Conservation (phyloP, 92 coral and sea anemone species). For the Umimayanthus kanabou region DNA sequence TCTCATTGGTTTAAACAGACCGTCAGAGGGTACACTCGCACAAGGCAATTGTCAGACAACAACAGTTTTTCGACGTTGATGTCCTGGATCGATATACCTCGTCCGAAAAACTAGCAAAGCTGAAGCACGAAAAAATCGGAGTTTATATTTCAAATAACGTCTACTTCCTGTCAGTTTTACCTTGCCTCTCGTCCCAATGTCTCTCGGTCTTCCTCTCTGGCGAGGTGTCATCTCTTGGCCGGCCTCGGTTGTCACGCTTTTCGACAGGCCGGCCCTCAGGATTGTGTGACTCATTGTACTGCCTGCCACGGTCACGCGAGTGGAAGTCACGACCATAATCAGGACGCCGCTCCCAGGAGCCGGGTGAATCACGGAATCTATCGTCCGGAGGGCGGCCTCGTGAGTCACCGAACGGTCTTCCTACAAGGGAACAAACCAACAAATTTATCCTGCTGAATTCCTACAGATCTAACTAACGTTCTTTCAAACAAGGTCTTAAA, state of each 20-base stretch:
- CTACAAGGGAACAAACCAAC: constrained; percentile 11
- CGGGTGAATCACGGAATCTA: constrained; percentile 81
- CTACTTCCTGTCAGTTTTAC: constrained; percentile 4
- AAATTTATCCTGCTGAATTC: background rate
- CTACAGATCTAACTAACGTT: too few relatives aligned
- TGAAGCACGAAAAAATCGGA: too few relatives aligned
- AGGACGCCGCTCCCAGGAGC: constrained; percentile 83
- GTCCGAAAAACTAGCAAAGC: too few relatives aligned
- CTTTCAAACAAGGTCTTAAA: too few relatives aligned
- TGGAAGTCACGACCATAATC: constrained; percentile 69
- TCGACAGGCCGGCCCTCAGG: constrained; percentile 75
- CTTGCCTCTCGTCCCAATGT: constrained; percentile 69
- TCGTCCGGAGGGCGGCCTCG: constrained; percentile 77
- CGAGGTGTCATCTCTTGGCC: constrained; percentile 64
- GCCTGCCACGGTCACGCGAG: constrained; percentile 82
- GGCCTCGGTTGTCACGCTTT: constrained; percentile 55
- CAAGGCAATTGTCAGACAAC: too few relatives aligned
- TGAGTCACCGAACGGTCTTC: constrained; percentile 68
- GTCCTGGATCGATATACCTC: too few relatives aligned
- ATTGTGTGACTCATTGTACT: constrained; percentile 66
- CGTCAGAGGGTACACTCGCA: too few relatives aligned
- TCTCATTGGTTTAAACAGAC: too few relatives aligned
- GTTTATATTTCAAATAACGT: background rate
- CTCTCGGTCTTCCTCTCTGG: constrained; percentile 69
- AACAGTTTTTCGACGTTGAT: too few relatives aligned